phyloP scores from a whole-genome alignment of 2,797 vertebrate genomes.

The Coreius guichenoti region DNA sequence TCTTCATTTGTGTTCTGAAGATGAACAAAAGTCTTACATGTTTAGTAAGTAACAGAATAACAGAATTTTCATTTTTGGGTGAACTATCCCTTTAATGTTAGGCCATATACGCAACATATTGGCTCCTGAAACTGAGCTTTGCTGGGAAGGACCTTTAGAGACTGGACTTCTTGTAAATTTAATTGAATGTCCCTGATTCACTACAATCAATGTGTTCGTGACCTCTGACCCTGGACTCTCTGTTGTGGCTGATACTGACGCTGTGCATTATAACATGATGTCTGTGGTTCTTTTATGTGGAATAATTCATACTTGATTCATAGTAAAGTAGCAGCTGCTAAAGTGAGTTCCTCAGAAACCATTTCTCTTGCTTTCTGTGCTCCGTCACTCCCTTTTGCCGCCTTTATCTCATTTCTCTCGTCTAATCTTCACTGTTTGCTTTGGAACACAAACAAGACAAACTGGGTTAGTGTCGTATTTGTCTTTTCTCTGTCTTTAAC shows the following conservation, averaged over 20 bases:
- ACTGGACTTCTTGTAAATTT: neutral
- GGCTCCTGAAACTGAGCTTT: neutral
- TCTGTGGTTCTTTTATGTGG: neutral
- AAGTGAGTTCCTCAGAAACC: neutral
- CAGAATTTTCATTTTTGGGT: no score
- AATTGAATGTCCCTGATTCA: neutral
- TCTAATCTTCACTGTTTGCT: slow-evolving; percentile 87
- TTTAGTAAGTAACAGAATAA: no score
- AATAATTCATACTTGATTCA: neutral
- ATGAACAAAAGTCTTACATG: no score
- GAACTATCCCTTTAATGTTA: no score
- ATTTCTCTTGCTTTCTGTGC: slow-evolving; percentile 11
- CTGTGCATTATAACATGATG: neutral
- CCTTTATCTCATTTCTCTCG: slow-evolving; percentile 48
- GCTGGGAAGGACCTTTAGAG: neutral
- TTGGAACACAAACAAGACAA: slow-evolving; percentile 90
- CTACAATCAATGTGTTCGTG: neutral
- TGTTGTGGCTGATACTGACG: neutral
- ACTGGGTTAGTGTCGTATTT: slow-evolving; percentile 81
- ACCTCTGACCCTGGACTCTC: neutral
- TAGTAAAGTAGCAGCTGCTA: neutral
- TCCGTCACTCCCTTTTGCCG: neutral
- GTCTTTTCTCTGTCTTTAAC: slow-evolving; percentile 81
- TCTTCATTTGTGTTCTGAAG: no score
- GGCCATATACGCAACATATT: neutral